Conservation (phyloP, 1,140 invertebrate genomes). For the Stenopsyche tienmushanensis region DNA sequence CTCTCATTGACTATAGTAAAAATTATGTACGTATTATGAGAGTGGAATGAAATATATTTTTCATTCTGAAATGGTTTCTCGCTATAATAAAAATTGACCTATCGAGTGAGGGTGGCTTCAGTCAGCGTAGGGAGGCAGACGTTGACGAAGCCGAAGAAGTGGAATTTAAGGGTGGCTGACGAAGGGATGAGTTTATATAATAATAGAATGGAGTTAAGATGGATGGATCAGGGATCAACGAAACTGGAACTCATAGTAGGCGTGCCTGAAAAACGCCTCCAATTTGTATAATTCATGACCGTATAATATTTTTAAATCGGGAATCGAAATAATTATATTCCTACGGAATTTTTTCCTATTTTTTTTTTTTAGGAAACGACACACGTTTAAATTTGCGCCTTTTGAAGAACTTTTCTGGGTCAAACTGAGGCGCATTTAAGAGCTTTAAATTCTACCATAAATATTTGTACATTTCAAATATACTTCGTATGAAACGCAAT, state of each 20-base stretch:
- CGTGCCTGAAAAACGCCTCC: not conserved
- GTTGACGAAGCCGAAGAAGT: constrained; percentile 3
- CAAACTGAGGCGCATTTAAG: no score
- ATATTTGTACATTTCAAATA: no score
- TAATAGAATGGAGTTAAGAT: not conserved
- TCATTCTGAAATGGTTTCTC: not conserved
- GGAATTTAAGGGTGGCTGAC: not conserved
- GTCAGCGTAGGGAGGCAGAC: constrained; percentile 6
- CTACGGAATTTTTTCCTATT: no score
- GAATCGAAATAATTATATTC: no score
- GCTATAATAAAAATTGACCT: constrained; percentile 14
- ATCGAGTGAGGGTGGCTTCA: not conserved
- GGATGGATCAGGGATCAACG: constrained; percentile 5
- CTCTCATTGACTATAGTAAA: no score
- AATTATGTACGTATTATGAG: no score
- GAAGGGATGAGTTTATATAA: not conserved
- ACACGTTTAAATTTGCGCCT: no score
- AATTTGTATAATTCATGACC: no score
- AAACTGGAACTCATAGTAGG: constrained; percentile 4
- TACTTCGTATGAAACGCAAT: no score
- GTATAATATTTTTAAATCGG: not conserved
- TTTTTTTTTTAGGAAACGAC: no score
- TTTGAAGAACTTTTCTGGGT: no score
- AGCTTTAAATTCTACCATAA: no score
- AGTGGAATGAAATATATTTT: not conserved